Base-by-base conservation (phyloP, 2,797 vertebrate genomes). In the Neostethus bicornis region DNA sequence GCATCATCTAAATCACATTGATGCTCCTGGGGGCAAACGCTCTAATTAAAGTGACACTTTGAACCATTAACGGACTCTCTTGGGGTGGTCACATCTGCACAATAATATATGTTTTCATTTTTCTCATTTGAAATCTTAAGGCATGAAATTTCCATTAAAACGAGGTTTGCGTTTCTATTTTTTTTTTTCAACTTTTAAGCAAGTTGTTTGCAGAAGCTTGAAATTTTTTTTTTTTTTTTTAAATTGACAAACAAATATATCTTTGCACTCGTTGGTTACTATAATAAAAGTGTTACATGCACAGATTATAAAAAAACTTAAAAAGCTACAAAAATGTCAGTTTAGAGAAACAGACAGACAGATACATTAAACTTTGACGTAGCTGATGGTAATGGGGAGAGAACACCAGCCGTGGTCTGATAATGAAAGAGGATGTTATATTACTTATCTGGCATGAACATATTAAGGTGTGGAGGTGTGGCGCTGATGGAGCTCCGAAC, bases 361-460 rank as follows among this genome's bases (percentile, higher is more conserved):
- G 70, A 78, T 70, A 79, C 61, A n/a, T 60, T 63, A 75, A 83
- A 87, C 71, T 73, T 65, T 51, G 65, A 78, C 49, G 59, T 35
- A 69, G 56, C 77, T 78, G 53, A 31, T 75, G 72, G 78, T 86
- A 85, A 87, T 85, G 79, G 80, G 80, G 77, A 86, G 88, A 89
- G 87, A 90, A 84, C 82, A 80, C 76, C 72, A 70, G 82, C 62
- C 75, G 51, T 44, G 70, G 75, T 77, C 77, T 73, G 68, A 75
- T 87, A 89, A 88, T 88, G 77, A 77, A 76, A 71, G 74, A 59
- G 77, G 65, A 77, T 85, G 86, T 89, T 83, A 80, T 90, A 87
- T 86, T 70, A 87, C 84, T 86, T 87, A 88, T 89, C 82, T 83
- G 9, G 53, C 82, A 73, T 79, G 85, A 84, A 81, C 66, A 79